Evolutionary conservation across 2,888 invertebrate species (phyloP), one percentile per base, ranked within the genome.

Genomic region (Catocala sponsa): DNA sequence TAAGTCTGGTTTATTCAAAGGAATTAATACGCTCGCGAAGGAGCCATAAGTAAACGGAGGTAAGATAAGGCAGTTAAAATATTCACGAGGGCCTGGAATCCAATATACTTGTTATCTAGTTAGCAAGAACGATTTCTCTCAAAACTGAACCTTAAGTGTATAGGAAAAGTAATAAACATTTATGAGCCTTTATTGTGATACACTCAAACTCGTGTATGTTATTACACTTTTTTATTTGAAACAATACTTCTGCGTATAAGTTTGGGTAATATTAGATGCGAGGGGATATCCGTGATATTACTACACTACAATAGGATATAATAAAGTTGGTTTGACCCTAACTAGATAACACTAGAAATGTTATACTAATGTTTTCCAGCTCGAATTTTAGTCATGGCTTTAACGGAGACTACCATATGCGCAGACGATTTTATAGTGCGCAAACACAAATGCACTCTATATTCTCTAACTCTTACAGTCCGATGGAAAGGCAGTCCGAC

Each of bases 61-160:
- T 68, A 72, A 83, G 79, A 80, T 78, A 81, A 80, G 70, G 69
- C 73, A 72, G 80, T 79, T 83, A 71, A 83, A 83, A 82, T 82
- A 84, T 84, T 84, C 82, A 84, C 58, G 78, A 78, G 70, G 59
- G 59, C 75, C 72, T 65, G 70, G 71, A 77, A 80, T 83, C 78
- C 79, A 82, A 83, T 82, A 82, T 74, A 73, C 73, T 72, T 75
- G 75, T 80, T 81, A 81, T 81, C 81, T 81, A 74, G 78, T 80
- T 81, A 78, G 69, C 56, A 65, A 69, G 65, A 52, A 48, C 55
- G 49, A 55, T 67, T 63, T 13, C 58, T 65, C 68, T 49, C 32
- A 59, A 46, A 56, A 63, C 62, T 63, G 59, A 66, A 63, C 52
- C 55, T 65, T 65, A 55, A 52, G 46, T 43, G 55, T 65, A 51